Percentiles rank a stretch among this genome's conserved stretches.
Evolutionary conservation across 1,140 invertebrate species (phyloP).

Genomic region (Pogonomyrmex californicus): DNA sequence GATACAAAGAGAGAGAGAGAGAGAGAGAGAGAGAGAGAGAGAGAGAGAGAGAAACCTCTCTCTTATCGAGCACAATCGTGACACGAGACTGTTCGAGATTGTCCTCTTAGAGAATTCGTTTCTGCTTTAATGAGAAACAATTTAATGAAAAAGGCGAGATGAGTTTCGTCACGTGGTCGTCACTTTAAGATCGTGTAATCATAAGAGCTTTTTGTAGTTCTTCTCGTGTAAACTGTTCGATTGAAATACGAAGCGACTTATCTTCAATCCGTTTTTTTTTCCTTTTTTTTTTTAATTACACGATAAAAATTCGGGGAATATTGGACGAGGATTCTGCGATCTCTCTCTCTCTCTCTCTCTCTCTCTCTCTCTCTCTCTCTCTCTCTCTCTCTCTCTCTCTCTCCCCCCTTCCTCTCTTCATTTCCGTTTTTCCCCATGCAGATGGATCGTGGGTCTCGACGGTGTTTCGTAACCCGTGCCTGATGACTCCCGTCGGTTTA

Average conservation of each 20-base stretch:
- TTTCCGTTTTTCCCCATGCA: neutral
- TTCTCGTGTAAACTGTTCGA: neutral
- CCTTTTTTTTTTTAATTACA: neutral
- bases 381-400: too few species aligned
- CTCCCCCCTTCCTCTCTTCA: neutral
- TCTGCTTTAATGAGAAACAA: slow-evolving; percentile 36
- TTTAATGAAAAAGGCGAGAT: neutral
- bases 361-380: too few species aligned
- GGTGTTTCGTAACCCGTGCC: slow-evolving; percentile 14
- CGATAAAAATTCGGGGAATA: too few species aligned
- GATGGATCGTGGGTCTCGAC: neutral
- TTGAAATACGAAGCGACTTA: neutral
- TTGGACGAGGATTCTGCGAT: too few species aligned
- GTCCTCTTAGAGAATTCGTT: neutral
- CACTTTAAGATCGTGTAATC: neutral
- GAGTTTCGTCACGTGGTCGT: neutral
- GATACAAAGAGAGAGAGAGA: neutral
- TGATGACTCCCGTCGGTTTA: slow-evolving; percentile 32
- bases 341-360: too few species aligned
- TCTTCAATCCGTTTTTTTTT: neutral
- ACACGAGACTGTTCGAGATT: neutral
- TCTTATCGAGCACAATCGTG: slow-evolving; percentile 2
- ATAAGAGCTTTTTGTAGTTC: neutral
- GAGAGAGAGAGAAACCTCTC: neutral
- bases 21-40: neutral